These are phyloP conservation scores for Uloborus diversus DNA, from an alignment of 1,140 invertebrate genomes.

Conservation along the genomic window DNA sequence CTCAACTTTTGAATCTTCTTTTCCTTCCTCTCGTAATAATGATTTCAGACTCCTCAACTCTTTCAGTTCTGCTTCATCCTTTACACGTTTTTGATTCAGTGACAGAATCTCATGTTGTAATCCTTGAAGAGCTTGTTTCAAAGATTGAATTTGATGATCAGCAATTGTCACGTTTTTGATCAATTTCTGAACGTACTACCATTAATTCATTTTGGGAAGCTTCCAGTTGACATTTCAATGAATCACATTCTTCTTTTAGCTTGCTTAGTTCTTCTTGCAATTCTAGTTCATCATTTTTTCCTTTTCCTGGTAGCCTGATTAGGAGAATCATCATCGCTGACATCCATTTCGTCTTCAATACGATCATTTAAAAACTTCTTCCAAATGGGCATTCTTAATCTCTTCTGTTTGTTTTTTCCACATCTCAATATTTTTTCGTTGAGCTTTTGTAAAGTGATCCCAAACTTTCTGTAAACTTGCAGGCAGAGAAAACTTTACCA, in stretches of 20 bases:
- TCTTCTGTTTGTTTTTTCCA: conserved; percentile 92
- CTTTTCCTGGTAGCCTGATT: background rate
- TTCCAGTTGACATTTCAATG: conserved; percentile 88
- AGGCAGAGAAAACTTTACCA: conserved; percentile 92
- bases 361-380: conserved; percentile 76
- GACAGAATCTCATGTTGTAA: conserved; percentile 80
- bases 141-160: conserved; percentile 76
- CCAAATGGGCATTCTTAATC: conserved; percentile 75
- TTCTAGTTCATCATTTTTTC: background rate
- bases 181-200: conserved; percentile 74
- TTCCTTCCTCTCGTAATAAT: conserved; percentile 58
- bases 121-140: conserved; percentile 81
- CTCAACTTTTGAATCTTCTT: conserved; percentile 60
- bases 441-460: conserved; percentile 99
- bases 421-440: conserved; percentile 96
- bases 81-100: conserved; percentile 72
- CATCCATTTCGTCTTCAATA: conserved; percentile 82
- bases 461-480: conserved; percentile 97
- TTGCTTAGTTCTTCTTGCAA: background rate
- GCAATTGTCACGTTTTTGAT: conserved; percentile 74
- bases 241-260: conserved; percentile 86
- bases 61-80: conserved; percentile 70
- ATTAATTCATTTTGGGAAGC: conserved; percentile 90
- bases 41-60: conserved; percentile 58
- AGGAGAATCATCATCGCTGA: conserved; percentile 77